Conservation (phyloP, 2,113 vertebrate species). For the Megaleporinus macrocephalus region DNA sequence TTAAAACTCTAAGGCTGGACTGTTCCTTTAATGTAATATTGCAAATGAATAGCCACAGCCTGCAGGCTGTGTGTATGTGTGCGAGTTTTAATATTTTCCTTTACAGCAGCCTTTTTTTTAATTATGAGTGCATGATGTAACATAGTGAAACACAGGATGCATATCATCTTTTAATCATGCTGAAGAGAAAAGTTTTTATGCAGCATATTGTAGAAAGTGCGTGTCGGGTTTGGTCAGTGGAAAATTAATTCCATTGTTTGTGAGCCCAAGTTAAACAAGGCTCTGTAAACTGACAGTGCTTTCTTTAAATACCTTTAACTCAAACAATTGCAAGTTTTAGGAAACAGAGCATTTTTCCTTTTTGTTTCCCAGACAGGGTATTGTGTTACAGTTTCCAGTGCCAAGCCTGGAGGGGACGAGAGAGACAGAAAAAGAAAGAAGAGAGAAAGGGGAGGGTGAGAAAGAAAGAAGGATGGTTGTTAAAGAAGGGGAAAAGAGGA, state of each 20-base stretch:
- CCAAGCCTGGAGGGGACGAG: not conserved
- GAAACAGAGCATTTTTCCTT: not conserved
- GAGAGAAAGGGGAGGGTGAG: not conserved
- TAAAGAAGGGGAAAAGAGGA: not conserved
- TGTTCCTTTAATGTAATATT: not conserved
- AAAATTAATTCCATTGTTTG: not conserved
- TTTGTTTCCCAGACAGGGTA: conserved; percentile 27
- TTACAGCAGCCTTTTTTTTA: conserved; percentile 31
- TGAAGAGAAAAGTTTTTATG: conserved; percentile 20
- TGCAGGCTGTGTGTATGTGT: conserved; percentile 9
- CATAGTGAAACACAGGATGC: conserved; percentile 35
- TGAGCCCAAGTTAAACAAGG: not conserved
- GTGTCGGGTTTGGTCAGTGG: not conserved
- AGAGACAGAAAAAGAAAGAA: not conserved
- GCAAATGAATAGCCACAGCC: conserved; percentile 26
- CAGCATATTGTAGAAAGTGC: not conserved
- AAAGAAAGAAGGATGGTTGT: not conserved
- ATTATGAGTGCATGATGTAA: conserved; percentile 50
- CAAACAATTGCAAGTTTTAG: conserved; percentile 5
- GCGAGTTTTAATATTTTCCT: conserved; percentile 20
- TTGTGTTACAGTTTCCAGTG: conserved; percentile 30
- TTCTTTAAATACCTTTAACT: not conserved
- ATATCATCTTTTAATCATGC: conserved; percentile 27
- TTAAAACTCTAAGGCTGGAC: not conserved
- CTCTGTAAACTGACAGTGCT: conserved; percentile 4